phyloP scores from a whole-genome alignment of 2,113 vertebrate species.

The Macquaria ambigua region DNA sequence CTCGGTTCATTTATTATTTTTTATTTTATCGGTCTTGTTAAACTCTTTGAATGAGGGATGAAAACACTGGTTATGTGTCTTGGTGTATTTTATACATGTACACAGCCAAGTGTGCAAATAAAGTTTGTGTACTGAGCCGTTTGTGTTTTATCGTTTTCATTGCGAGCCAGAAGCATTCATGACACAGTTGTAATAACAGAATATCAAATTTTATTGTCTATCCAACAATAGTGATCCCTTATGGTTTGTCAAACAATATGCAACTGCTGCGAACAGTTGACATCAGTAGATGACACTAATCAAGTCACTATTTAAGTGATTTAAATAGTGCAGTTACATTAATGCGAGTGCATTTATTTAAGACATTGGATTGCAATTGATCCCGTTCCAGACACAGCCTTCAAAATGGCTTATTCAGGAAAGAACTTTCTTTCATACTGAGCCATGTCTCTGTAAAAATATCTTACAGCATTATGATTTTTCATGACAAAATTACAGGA shows the following conservation, averaged over 20 bases:
- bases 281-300: conserved; percentile 33
- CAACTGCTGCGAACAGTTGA: conserved; percentile 34
- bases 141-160: background rate
- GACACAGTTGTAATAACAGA: conserved; percentile 34
- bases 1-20: background rate
- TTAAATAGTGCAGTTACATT: conserved; percentile 52
- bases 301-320: conserved; percentile 58
- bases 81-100: conserved; percentile 83
- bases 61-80: conserved; percentile 54
- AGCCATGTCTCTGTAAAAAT: conserved; percentile 29
- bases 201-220: conserved; percentile 72
- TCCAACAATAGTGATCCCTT: conserved; percentile 75
- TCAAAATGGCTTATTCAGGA: conserved; percentile 12
- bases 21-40: conserved; percentile 26
- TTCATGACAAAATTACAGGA: conserved; percentile 73
- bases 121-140: conserved; percentile 74
- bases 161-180: conserved; percentile 12
- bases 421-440: background rate
- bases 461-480: conserved; percentile 62
- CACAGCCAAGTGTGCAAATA: conserved; percentile 77
- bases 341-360: conserved; percentile 43
- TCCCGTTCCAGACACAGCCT: conserved; percentile 31
- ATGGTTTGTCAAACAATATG: conserved; percentile 56
- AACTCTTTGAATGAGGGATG: conserved; percentile 45
- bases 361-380: conserved; percentile 47